Conservation (phyloP, 1,140 invertebrate genomes). For the Zaprionus nigranus region DNA sequence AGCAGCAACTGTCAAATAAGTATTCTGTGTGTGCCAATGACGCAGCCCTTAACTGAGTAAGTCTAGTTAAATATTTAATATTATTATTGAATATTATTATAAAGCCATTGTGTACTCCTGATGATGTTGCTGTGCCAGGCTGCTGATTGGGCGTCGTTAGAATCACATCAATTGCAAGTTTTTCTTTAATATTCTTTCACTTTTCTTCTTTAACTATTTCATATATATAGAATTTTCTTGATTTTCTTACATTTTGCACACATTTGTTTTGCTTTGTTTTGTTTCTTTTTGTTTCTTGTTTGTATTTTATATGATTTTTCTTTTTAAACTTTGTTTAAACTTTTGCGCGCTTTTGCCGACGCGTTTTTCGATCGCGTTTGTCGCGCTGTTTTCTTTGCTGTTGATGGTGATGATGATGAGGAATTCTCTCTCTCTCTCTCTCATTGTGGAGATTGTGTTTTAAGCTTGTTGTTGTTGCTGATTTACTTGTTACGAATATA, state of each 20-base stretch:
- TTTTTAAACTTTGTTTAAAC: conserved; percentile 18
- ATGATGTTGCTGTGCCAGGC: too few species aligned
- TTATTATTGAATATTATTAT: conserved; percentile 10
- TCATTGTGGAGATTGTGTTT: conserved; percentile 10
- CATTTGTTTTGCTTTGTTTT: conserved; percentile 48
- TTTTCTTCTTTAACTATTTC: conserved; percentile 20
- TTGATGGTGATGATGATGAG: conserved; percentile 46
- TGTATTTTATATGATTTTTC: background rate
- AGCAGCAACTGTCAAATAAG: conserved; percentile 63
- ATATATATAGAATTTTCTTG: background rate
- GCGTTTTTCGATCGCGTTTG: conserved; percentile 48
- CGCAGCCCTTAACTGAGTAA: conserved; percentile 33
- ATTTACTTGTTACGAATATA: conserved; percentile 1
- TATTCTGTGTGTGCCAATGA: conserved; percentile 29
- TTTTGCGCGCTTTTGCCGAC: conserved; percentile 64
- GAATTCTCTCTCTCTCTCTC: conserved; percentile 33
- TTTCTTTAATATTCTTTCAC: conserved; percentile 6
- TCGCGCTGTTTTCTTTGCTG: conserved; percentile 38
- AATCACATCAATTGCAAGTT: conserved; percentile 51
- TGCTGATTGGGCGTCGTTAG: conserved; percentile 24
- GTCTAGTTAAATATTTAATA: conserved; percentile 14
- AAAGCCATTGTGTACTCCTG: too few species aligned
- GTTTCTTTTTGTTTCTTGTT: conserved; percentile 45
- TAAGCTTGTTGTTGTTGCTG: conserved; percentile 34
- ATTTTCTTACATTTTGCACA: conserved; percentile 48